phyloP scores from a whole-genome alignment of 2,113 vertebrate genomes.

The Drymodes brunneopygia region DNA sequence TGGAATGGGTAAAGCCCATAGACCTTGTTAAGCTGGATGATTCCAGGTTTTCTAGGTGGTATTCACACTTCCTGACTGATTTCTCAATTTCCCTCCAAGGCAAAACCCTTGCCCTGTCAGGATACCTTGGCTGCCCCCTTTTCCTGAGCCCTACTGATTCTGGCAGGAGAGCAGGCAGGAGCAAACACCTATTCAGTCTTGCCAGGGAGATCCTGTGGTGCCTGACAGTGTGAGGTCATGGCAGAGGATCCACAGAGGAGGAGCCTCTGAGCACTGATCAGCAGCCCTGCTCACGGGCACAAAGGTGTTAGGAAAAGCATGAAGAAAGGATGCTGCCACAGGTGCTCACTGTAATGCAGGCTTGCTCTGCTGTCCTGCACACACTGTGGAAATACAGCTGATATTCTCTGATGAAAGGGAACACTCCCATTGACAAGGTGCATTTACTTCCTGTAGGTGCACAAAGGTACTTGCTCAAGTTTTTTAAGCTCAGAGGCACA shows the following conservation, averaged over 20 bases:
- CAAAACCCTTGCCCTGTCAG: neutral
- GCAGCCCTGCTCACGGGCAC: neutral
- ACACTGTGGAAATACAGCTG: neutral
- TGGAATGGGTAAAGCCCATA: neutral
- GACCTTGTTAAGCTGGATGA: neutral
- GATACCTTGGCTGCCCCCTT: neutral
- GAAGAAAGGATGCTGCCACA: neutral
- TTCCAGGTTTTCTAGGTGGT: neutral
- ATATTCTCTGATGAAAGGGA: neutral
- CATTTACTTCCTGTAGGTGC: neutral
- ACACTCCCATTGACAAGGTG: neutral
- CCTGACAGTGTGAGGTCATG: accelerated
- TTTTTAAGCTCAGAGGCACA: neutral
- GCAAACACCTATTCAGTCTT: neutral
- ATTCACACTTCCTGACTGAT: neutral
- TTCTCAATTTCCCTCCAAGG: neutral
- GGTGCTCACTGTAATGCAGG: accelerated
- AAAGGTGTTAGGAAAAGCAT: neutral
- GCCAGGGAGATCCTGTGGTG: neutral
- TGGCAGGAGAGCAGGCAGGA: neutral
- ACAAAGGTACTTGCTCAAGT: neutral
- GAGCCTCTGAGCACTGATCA: neutral
- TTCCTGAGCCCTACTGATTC: neutral
- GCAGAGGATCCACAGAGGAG: neutral
- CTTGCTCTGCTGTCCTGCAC: neutral